These are phyloP conservation scores for Aspidiotus destructor DNA, from an alignment of 2,888 invertebrate genomes.

Conservation along the genomic window DNA sequence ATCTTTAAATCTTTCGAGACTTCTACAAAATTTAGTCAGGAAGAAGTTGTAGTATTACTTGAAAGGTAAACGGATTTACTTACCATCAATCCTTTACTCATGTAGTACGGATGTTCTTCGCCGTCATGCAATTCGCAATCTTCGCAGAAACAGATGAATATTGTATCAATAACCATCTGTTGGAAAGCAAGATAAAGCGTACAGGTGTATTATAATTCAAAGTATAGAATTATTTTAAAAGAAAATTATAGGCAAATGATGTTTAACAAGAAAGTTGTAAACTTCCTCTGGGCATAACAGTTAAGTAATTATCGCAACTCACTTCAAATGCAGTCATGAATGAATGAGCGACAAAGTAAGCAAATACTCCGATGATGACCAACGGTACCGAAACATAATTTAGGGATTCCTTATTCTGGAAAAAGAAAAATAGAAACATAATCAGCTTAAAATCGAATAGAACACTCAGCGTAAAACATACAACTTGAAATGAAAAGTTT, in stretches of 20 bases:
- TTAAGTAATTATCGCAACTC: conserved; percentile 37
- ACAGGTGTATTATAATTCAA: background rate
- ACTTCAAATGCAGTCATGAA: conserved; percentile 67
- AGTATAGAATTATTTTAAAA: background rate
- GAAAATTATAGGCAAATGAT: too few species aligned
- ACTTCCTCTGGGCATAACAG: background rate
- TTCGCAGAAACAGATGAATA: conserved; percentile 60
- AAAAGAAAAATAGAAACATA: conserved; percentile 36
- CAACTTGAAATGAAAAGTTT: too few species aligned
- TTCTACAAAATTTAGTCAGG: too few species aligned
- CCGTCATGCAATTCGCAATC: conserved; percentile 58
- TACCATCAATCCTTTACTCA: conserved; percentile 56
- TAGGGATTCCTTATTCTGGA: conserved; percentile 47
- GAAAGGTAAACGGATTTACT: conserved; percentile 22
- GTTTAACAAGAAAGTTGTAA: background rate
- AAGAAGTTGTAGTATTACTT: too few species aligned
- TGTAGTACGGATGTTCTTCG: conserved; percentile 51
- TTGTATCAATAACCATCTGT: conserved; percentile 59
- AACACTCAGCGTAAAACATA: background rate
- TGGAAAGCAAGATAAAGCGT: conserved; percentile 35
- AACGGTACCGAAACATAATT: conserved; percentile 55
- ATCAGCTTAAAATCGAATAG: conserved; percentile 16
- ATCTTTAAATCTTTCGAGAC: too few species aligned
- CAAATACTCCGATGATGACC: conserved; percentile 52
- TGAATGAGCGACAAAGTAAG: conserved; percentile 59